These are phyloP conservation scores for Muraenolepis orangiensis DNA, from an alignment of 2,797 vertebrate species.

Conservation along the genomic window DNA sequence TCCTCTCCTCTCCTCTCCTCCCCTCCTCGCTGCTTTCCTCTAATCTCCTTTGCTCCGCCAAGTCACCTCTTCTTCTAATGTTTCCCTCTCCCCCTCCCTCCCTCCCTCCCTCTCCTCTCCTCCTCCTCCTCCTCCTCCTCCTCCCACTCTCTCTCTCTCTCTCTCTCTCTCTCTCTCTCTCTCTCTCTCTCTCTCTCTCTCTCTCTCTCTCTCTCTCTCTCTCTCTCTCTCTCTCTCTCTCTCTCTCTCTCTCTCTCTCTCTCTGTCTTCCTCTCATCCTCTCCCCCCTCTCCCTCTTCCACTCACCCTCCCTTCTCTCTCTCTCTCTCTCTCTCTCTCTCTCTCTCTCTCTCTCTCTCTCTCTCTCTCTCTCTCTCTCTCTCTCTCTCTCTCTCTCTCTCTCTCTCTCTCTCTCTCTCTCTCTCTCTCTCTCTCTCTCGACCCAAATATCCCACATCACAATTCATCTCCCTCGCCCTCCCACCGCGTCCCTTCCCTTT, in stretches of 20 bases:
- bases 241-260: conserved; percentile 15
- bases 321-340: conserved; percentile 24
- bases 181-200: conserved; percentile 26
- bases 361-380: conserved; percentile 12
- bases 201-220: conserved; percentile 13
- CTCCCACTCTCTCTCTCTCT: conserved; percentile 19
- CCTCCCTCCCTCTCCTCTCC: conserved; percentile 23
- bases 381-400: not conserved
- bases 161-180: conserved; percentile 24
- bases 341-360: conserved; percentile 42
- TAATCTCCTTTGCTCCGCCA: conserved; percentile 51
- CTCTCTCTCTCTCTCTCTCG: conserved; percentile 30
- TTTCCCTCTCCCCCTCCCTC: not conserved
- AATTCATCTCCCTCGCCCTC: not conserved
- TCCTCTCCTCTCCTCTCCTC: not conserved
- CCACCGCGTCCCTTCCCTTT: conserved; percentile 22
- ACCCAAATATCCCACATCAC: conserved; percentile 32
- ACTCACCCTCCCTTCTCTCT: not conserved
- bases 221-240: conserved; percentile 25
- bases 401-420: conserved; percentile 4
- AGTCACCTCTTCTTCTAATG: conserved; percentile 11
- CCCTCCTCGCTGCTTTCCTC: conserved; percentile 25
- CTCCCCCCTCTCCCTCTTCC: not conserved
- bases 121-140: not conserved
- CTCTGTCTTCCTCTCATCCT: not conserved